Conservation (phyloP, 2,797 vertebrate genomes). For the Myotis myotis region DNA sequence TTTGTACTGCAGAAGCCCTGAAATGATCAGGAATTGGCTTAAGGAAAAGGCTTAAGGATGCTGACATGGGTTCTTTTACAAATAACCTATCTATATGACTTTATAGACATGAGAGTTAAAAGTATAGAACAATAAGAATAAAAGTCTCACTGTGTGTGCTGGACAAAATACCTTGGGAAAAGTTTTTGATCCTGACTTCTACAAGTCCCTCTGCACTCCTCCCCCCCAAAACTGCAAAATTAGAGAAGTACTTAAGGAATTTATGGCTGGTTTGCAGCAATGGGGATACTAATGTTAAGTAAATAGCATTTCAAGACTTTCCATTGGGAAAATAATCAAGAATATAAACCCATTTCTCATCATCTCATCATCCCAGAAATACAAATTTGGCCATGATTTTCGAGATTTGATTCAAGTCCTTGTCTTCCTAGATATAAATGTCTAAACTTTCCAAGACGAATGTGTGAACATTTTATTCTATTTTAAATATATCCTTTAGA, state of each 20-base stretch:
- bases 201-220: neutral
- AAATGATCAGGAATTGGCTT: neutral
- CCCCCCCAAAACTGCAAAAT: neutral
- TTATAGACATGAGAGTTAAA: conserved; percentile 27
- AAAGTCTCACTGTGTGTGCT: neutral
- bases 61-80: neutral
- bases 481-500: conserved; percentile 57
- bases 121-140: conserved; percentile 15
- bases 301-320: conserved; percentile 46
- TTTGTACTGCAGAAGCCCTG: neutral
- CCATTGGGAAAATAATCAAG: conserved; percentile 24
- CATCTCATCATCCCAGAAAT: conserved; percentile 28
- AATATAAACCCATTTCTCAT: conserved; percentile 41
- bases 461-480: conserved; percentile 50
- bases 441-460: conserved; percentile 51
- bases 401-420: conserved; percentile 5
- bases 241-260: conserved; percentile 45
- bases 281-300: conserved; percentile 18
- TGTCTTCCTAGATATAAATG: conserved; percentile 50
- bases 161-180: neutral
- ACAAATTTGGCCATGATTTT: conserved; percentile 18
- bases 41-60: neutral
- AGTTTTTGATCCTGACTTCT: neutral
- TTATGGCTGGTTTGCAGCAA: neutral
- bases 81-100: neutral